These are phyloP conservation scores for Gymnothorax reevesii DNA, from an alignment of 2,797 vertebrate species.

Conservation along the genomic window DNA sequence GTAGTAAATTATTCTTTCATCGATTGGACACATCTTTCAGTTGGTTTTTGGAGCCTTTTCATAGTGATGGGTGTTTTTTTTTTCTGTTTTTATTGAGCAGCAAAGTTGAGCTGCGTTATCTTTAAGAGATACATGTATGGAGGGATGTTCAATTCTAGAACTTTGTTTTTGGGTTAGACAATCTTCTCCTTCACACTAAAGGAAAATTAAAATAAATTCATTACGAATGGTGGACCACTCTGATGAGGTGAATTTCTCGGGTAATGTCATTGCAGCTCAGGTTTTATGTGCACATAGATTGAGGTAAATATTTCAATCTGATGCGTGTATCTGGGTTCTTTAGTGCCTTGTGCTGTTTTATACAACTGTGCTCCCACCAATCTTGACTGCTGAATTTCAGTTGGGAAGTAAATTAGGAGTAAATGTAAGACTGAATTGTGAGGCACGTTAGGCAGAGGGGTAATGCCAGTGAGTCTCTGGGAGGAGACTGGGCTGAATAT, in stretches of 20 bases:
- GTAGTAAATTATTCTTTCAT: not conserved
- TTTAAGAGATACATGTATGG: not conserved
- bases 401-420: not conserved
- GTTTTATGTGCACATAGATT: not conserved
- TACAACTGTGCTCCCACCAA: not conserved
- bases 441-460: not conserved
- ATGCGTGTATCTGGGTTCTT: not conserved
- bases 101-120: not conserved
- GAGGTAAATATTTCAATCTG: not conserved
- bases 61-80: not conserved
- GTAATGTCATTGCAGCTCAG: not conserved
- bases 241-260: not conserved
- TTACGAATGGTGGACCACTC: not conserved
- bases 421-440: not conserved
- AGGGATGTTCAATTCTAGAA: too few relatives aligned
- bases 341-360: not conserved
- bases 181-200: not conserved
- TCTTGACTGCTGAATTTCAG: not conserved
- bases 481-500: not conserved
- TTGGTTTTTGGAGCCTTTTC: conserved; percentile 8
- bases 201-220: not conserved
- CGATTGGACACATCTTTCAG: not conserved
- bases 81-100: not conserved
- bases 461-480: not conserved
- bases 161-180: not conserved